Evolutionary conservation across 2,113 vertebrate species (phyloP).

Genomic region (Cephalopterus ornatus): DNA sequence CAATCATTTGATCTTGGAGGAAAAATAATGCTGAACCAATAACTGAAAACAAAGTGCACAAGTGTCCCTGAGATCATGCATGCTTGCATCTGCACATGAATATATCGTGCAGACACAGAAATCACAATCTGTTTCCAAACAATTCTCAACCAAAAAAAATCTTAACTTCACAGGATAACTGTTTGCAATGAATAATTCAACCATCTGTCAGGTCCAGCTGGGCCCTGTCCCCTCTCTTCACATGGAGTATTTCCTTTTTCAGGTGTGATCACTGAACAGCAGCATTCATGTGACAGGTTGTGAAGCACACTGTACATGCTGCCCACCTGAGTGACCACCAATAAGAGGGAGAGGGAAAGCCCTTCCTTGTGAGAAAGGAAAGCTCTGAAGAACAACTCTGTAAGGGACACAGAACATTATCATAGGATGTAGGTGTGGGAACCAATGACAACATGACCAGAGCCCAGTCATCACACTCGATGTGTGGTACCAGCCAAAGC

Average conservation of each 20-base stretch:
- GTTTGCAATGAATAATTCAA: constrained; percentile 40
- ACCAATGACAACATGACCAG: neutral
- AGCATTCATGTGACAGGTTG: neutral
- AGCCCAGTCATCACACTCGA: neutral
- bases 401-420: neutral
- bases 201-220: constrained; percentile 46
- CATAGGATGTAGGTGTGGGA: neutral
- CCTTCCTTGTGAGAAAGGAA: rapidly evolving
- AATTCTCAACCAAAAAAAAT: neutral
- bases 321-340: neutral
- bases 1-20: neutral
- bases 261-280: neutral
- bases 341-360: neutral
- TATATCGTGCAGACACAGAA: neutral
- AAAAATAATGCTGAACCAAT: neutral
- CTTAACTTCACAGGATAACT: neutral
- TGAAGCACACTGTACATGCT: neutral
- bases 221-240: neutral
- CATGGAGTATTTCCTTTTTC: neutral
- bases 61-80: neutral
- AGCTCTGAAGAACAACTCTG: neutral
- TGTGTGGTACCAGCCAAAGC: neutral
- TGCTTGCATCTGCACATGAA: neutral
- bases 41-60: neutral
- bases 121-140: constrained; percentile 21